Evolutionary conservation across 2,113 vertebrate species (phyloP), one percentile per base, ranked within the genome.

Genomic region (Illadopsis cleaveri): DNA sequence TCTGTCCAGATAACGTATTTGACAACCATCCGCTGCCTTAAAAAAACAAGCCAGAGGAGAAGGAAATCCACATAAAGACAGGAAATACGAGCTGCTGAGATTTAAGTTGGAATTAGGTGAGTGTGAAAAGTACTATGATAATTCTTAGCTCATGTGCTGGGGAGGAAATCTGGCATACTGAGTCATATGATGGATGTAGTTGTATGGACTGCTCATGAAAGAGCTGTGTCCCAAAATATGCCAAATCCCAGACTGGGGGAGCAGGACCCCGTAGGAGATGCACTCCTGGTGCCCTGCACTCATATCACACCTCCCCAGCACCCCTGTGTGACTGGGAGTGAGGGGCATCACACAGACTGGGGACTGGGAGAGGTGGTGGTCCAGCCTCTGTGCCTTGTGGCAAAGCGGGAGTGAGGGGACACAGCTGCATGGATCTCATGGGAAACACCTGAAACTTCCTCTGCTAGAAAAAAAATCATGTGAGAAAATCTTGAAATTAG

Each of bases 281-380:
- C 2, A 10, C 2, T 68, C 17, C 37, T 57, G 22, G 17, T 6
- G 3, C 38, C 38, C 15, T 15, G 3, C 0, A 0, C 31, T 48
- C n/a, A 9, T 78, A 47, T 14, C 20, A 9, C 45, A 19, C 28
- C 6, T 48, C 19, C 56, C 48, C n/a, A 45, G 11, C 27, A 27
- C 30, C 25, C 1, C 0, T 6, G 5, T 13, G 38, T 37, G 38
- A 58, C 31, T 19, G 54, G 14, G 1, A 5, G 35, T 24, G 48
- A 79, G 58, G 2, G 17, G 9, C 8, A 7, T 37, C 22, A 23
- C 2, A 7, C 4, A 7, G 37, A n/a, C 4, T 2, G 5, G 48
- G 25, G 24, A 25, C 31, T 3, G 5, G 61, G 35, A 76, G 18
- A 27, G 24, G 33, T 15, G 23, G 8, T 54, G 12, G 19, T 28